Evolutionary conservation across 1,140 invertebrate genomes (phyloP).

Genomic region (Brachionus paranguensis): DNA sequence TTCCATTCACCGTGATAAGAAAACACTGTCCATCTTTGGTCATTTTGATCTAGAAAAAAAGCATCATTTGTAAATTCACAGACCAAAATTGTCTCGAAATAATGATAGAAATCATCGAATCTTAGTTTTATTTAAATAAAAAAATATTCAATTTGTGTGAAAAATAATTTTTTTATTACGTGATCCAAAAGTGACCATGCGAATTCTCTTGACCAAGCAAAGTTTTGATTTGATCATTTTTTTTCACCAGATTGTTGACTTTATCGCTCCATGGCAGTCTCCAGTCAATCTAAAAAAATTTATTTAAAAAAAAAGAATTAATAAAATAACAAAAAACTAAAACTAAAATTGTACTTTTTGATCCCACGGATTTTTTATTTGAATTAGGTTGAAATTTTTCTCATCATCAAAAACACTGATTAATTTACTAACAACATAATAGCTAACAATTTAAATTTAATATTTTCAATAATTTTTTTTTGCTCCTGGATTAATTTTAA

Average conservation of each 20-base stretch:
- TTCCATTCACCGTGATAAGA: constrained; percentile 33
- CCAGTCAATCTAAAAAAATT: neutral
- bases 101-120: constrained; percentile 11
- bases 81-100: neutral
- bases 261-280: neutral
- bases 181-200: neutral
- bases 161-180: neutral
- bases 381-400: neutral
- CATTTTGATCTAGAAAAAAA: neutral
- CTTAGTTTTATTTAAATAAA: neutral
- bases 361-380: neutral
- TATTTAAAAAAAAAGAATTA: neutral
- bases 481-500: neutral
- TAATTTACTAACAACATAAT: neutral
- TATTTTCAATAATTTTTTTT: neutral
- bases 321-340: neutral
- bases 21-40: neutral
- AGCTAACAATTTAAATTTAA: neutral
- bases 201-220: neutral
- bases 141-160: neutral
- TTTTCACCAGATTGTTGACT: neutral
- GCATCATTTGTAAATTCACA: neutral
- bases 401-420: neutral
- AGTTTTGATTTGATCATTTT: neutral
- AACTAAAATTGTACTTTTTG: neutral